These are phyloP conservation scores for Hypselothyrea guttata DNA, from an alignment of 2,888 invertebrate species.

Conservation along the genomic window DNA sequence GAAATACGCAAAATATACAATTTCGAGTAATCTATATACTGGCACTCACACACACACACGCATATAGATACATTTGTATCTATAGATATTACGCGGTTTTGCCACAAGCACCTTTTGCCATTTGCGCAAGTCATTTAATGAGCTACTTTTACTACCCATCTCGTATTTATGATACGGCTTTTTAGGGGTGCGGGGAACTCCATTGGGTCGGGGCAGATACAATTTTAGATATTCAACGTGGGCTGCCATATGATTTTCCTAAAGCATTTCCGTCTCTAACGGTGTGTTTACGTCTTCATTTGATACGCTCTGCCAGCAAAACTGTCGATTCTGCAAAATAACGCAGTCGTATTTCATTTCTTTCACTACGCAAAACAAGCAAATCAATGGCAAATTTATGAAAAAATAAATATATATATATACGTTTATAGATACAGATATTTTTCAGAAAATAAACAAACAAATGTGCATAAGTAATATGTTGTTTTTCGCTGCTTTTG, in stretches of 20 bases:
- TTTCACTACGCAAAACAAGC: conserved; percentile 18
- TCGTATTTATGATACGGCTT: conserved; percentile 34
- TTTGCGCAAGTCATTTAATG: conserved; percentile 67
- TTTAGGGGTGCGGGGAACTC: background rate
- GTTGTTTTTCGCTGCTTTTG: conserved; percentile 37
- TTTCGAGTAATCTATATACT: conserved; percentile 20
- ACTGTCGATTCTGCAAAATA: conserved; percentile 67
- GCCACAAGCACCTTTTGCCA: conserved; percentile 31
- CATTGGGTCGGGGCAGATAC: conserved; percentile 1
- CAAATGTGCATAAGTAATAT: conserved; percentile 35
- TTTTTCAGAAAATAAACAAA: conserved; percentile 48
- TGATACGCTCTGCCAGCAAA: conserved; percentile 47
- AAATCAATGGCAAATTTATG: conserved; percentile 8
- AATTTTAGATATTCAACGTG: conserved; percentile 36
- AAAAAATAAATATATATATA: conserved; percentile 11
- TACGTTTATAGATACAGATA: background rate
- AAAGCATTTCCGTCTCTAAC: conserved; percentile 20
- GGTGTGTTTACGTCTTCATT: conserved; percentile 41
- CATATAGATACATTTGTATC: conserved; percentile 1
- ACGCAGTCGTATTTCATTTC: conserved; percentile 56
- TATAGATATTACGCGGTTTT: conserved; percentile 23
- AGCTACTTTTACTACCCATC: conserved; percentile 45
- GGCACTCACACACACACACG: background rate
- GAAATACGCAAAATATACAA: conserved; percentile 5
- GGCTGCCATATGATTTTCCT: conserved; percentile 8